These are phyloP conservation scores for Oncorhynchus clarkii DNA, from an alignment of 2,113 vertebrate species.

Conservation along the genomic window DNA sequence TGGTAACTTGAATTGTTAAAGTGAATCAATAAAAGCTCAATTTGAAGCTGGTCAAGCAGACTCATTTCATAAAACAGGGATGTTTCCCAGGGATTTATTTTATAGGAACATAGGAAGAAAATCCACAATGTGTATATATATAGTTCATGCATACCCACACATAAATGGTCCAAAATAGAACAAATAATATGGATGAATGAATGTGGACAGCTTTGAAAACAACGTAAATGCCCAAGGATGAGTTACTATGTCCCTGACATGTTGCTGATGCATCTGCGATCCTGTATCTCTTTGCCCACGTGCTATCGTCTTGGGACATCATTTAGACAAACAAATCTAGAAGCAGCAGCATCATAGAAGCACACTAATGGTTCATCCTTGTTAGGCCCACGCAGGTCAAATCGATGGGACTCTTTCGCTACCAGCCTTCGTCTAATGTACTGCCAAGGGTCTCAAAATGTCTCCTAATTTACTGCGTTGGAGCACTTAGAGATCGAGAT, in stretches of 20 bases:
- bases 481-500: slow-evolving; percentile 54
- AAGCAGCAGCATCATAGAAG: slow-evolving; percentile 61
- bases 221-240: slow-evolving; percentile 57
- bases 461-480: slow-evolving; percentile 67
- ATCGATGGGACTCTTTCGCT: slow-evolving; percentile 67
- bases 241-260: not conserved
- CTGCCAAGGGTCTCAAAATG: slow-evolving; percentile 71
- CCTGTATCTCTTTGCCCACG: slow-evolving; percentile 44
- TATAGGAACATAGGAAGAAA: not conserved
- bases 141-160: slow-evolving; percentile 3
- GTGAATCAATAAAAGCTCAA: not conserved
- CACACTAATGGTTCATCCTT: slow-evolving; percentile 67
- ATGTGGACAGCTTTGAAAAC: not conserved
- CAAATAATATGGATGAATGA: slow-evolving; percentile 9
- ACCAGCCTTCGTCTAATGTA: slow-evolving; percentile 63
- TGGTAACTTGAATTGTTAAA: not conserved
- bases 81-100: not conserved
- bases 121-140: slow-evolving; percentile 4
- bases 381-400: slow-evolving; percentile 72
- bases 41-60: not conserved
- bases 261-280: slow-evolving; percentile 30
- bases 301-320: slow-evolving; percentile 60
- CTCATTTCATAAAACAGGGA: not conserved
- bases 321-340: slow-evolving; percentile 67
- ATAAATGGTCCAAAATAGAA: not conserved